Conservation (phyloP, 2,113 vertebrate species). For the Serinus canaria region DNA sequence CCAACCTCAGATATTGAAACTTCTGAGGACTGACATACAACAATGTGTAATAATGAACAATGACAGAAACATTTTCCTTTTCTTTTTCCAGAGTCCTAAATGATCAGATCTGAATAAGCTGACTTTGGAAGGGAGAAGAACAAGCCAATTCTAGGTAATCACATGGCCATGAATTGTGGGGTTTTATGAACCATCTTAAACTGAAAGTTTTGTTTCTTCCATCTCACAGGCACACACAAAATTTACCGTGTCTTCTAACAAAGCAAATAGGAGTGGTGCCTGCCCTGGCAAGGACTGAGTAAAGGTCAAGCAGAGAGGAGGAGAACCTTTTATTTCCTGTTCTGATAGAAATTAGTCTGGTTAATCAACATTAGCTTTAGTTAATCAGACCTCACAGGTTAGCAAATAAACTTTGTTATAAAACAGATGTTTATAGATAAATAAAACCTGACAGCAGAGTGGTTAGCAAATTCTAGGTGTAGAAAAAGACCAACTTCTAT, state of each 20-base stretch:
- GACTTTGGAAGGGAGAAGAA: background rate
- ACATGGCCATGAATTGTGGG: background rate
- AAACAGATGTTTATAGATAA: background rate
- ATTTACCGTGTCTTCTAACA: background rate
- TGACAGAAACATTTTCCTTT: background rate
- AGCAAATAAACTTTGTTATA: background rate
- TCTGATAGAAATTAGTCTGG: background rate
- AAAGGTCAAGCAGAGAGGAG: slow-evolving; percentile 19
- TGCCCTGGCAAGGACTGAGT: background rate
- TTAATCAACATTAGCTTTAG: slow-evolving; percentile 1
- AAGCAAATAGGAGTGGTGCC: background rate
- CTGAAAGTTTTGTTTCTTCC: background rate
- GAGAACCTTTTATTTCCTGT: background rate
- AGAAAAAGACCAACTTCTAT: background rate
- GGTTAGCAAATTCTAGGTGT: background rate
- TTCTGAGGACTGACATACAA: background rate
- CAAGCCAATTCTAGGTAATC: background rate
- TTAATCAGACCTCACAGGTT: background rate
- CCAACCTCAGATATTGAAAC: background rate
- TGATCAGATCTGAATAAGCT: background rate
- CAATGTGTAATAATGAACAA: background rate
- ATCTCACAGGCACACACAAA: background rate
- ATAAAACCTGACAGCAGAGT: background rate
- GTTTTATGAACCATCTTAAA: background rate
- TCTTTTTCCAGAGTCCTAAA: background rate